Conservation (phyloP, 2,797 vertebrate species). For the Phrynocephalus forsythii region DNA sequence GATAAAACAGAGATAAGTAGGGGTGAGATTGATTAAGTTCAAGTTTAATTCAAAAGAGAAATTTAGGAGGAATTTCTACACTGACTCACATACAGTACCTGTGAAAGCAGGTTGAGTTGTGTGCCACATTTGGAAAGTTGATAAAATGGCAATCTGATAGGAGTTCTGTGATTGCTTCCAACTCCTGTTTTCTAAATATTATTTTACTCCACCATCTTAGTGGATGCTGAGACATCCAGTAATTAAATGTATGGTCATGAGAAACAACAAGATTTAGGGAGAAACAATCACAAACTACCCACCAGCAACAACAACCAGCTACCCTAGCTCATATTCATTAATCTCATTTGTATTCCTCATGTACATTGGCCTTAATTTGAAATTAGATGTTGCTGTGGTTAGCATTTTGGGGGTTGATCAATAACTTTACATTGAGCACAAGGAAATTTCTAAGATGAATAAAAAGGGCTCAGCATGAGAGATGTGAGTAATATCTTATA, state of each 20-base stretch:
- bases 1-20: background rate
- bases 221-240: background rate
- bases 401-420: background rate
- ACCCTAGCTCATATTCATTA: background rate
- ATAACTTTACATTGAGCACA: background rate
- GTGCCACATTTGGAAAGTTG: background rate
- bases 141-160: background rate
- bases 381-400: background rate
- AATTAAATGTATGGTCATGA: background rate
- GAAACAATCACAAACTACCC: background rate
- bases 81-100: background rate
- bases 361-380: background rate
- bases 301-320: too few species aligned
- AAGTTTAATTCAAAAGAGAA: background rate
- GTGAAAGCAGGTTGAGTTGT: background rate
- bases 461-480: too few species aligned
- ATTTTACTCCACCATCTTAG: background rate
- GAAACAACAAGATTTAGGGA: background rate
- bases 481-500: too few species aligned
- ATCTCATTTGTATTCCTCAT: background rate
- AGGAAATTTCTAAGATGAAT: background rate
- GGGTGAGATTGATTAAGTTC: rapidly evolving
- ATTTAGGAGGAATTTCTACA: background rate
- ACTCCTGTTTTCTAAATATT: background rate
- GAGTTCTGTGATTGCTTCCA: background rate